Percentiles rank a stretch among this genome's conserved stretches.
phyloP scores from a whole-genome alignment of 2,113 vertebrate genomes.

The Bettongia penicillata region DNA sequence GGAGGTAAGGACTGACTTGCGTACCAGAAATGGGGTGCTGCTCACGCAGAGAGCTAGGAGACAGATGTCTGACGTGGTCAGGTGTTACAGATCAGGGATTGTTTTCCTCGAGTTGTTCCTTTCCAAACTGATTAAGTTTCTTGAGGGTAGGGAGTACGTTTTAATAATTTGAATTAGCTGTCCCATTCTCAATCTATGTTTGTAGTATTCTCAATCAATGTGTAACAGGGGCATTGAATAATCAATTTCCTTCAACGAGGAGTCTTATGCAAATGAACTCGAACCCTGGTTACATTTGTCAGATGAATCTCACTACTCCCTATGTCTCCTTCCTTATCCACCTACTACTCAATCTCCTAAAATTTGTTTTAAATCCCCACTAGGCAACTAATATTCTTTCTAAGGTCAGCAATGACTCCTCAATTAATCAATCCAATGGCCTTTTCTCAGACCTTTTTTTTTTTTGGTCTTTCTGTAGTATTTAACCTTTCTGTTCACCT shows the following conservation, averaged over 20 bases:
- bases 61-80: neutral
- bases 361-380: neutral
- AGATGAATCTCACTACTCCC: neutral
- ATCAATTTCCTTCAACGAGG: neutral
- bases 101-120: neutral
- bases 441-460: neutral
- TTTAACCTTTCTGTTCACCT: neutral
- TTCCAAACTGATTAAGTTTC: neutral
- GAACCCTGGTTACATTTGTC: neutral
- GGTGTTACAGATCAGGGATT: neutral
- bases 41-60: too few species aligned
- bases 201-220: neutral
- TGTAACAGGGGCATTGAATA: neutral
- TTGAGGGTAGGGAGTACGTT: neutral
- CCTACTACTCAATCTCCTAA: neutral
- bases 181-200: neutral
- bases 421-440: neutral
- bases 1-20: neutral
- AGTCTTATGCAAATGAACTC: neutral
- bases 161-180: neutral
- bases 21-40: neutral
- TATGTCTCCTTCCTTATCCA: neutral
- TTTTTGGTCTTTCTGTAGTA: neutral
- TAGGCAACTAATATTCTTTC: neutral
- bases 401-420: neutral